A percentile compares a stretch with the other conserved stretches of the same genome.
phyloP scores from a whole-genome alignment of 2,113 vertebrate species.

The Columba livia region DNA sequence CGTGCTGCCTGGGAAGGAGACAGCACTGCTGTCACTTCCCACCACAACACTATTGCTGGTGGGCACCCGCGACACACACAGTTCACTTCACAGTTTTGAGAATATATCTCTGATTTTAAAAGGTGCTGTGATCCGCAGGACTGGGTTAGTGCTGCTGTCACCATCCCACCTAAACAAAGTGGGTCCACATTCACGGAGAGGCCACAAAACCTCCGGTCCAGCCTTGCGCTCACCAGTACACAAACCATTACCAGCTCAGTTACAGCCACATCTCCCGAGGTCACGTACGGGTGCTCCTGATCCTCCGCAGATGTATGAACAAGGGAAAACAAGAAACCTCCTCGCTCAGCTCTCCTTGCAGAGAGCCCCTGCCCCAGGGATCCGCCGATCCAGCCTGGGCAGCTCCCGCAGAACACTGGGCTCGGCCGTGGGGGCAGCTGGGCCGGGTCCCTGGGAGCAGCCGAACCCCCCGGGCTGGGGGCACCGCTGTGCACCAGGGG shows the following conservation, averaged over 20 bases:
- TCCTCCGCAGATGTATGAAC: not conserved
- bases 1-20: not conserved
- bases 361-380: not conserved
- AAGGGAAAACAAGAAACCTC: not conserved
- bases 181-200: not conserved
- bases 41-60: fast-evolving
- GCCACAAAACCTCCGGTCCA: not conserved
- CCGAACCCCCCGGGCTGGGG: too few relatives aligned
- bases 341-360: fast-evolving
- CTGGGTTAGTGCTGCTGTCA: not conserved
- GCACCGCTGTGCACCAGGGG: too few relatives aligned
- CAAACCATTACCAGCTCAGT: not conserved
- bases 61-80: fast-evolving
- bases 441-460: too few relatives aligned
- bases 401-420: not conserved
- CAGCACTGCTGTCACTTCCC: fast-evolving
- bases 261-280: fast-evolving
- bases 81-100: not conserved
- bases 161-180: not conserved
- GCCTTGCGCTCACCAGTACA: not conserved
- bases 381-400: not conserved
- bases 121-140: fast-evolving
- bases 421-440: not conserved
- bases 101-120: not conserved
- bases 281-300: not conserved